Conservation (phyloP, 2,113 vertebrate species). For the Donacobius atricapilla region DNA sequence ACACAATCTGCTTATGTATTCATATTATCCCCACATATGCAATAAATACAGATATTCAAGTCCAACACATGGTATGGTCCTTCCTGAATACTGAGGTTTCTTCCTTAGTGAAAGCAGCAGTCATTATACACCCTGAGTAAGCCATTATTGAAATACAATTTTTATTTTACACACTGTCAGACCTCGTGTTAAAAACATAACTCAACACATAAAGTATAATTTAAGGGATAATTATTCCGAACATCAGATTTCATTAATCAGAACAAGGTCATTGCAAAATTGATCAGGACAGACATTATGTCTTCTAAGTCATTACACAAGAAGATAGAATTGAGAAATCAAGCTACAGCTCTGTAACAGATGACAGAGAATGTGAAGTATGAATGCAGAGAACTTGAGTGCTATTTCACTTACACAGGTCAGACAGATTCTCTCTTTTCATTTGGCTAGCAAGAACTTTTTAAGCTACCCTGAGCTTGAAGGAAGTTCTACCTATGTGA, state of each 20-base stretch:
- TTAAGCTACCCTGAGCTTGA: not conserved
- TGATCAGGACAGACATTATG: constrained; percentile 19
- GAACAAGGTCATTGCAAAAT: constrained; percentile 25
- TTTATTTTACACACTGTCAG: constrained; percentile 14
- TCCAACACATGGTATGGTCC: not conserved
- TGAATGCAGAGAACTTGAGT: not conserved
- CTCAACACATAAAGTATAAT: not conserved
- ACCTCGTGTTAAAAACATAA: constrained; percentile 2
- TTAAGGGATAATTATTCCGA: not conserved
- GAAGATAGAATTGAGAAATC: constrained; percentile 22
- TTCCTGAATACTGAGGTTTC: not conserved
- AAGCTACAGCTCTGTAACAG: not conserved
- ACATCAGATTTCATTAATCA: constrained; percentile 17
- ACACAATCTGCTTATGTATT: not conserved
- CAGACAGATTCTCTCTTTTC: not conserved
- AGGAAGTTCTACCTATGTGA: not conserved
- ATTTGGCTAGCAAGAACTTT: not conserved
- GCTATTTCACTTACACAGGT: not conserved
- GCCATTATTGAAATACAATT: constrained; percentile 22
- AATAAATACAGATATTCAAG: not conserved
- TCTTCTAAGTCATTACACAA: constrained; percentile 52
- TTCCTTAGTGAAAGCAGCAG: not conserved
- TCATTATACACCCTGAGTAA: not conserved
- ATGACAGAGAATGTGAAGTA: not conserved
- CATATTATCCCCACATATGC: not conserved